Conservation (phyloP, 2,113 vertebrate genomes). For the Chionodraco myersi region DNA sequence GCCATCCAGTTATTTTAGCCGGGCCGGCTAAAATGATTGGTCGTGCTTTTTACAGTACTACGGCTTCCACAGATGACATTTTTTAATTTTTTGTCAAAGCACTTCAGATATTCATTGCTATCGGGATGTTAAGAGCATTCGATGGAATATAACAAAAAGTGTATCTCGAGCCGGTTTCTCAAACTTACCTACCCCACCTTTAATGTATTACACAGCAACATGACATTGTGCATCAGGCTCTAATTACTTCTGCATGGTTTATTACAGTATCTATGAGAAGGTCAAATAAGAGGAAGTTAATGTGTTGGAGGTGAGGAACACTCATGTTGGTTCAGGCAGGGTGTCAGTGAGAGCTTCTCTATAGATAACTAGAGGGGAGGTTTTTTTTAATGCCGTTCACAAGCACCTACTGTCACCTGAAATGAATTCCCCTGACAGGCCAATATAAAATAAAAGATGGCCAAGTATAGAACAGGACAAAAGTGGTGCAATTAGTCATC, state of each 20-base stretch:
- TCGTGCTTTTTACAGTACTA: no score
- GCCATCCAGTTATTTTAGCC: no score
- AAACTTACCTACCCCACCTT: no score
- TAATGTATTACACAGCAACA: no score
- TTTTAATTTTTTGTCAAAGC: no score
- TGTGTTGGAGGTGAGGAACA: not conserved
- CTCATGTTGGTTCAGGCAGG: conserved; percentile 20
- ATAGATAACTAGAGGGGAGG: not conserved
- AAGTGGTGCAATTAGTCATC: conserved; percentile 26
- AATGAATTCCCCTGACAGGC: conserved; percentile 25
- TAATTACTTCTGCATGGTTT: not conserved
- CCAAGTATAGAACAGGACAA: not conserved
- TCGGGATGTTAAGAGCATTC: no score
- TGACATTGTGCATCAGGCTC: not conserved
- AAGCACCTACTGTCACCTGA: conserved; percentile 30
- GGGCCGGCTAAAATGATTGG: no score
- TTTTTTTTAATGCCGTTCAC: not conserved
- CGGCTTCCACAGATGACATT: no score
- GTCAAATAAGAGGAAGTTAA: conserved; percentile 21
- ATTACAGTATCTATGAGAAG: not conserved
- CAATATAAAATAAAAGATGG: conserved; percentile 7
- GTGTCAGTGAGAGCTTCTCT: conserved; percentile 6
- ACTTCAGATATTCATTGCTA: no score
- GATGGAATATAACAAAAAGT: no score
- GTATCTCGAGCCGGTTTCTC: no score